Base-by-base conservation (phyloP, 1,140 invertebrate genomes). In the Holcopasites calliopsidis region DNA sequence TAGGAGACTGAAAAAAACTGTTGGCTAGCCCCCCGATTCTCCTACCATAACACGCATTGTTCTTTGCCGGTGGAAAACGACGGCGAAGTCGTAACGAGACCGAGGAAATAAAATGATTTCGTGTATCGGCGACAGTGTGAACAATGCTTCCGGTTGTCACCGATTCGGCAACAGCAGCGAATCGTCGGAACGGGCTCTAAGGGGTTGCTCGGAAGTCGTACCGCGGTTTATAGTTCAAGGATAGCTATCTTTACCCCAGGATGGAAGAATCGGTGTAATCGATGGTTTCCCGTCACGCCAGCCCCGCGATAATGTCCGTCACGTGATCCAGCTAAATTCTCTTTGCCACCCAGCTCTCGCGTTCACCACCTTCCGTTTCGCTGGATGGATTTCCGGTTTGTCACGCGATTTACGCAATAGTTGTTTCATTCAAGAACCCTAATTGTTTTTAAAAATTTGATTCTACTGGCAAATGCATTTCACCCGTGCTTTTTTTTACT, bases 181-280 rank as follows among this genome's bases (percentile, higher is more conserved):
- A n/a, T n/a, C n/a, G n/a, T n/a, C n/a, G 44, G 44, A 47, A 10
- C 16, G 2, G 21, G 47, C 11, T n/a, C 38, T 55, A 44, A 62
- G n/a, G 47, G 35, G n/a, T 42, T 23, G 58, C 49, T 40, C 60
- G 60, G 71, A 55, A 65, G 49, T 55, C 35, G n/a, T 23, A 26
- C 33, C 58, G 38, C 26, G 61, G 26, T 65, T 73, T 73, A 73
- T 73, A 65, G 71, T 73, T 73, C 71, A 73, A 73, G 71, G 71
- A 21, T 65, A 26, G 49, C 71, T 65, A 54, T 55, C 71, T 52
- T n/a, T 73, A 31, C 54, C 65, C 28, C 38, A 42, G 38, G 71
- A 73, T 40, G 26, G 38, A 40, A 35, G 49, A 54, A 52, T 33
- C 71, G 61, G 18, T 3, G 47, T 65, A 65, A 73, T 66, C 44